Conservation (phyloP, 23 tunicate genomes). For the Ascidia mentula region DNA sequence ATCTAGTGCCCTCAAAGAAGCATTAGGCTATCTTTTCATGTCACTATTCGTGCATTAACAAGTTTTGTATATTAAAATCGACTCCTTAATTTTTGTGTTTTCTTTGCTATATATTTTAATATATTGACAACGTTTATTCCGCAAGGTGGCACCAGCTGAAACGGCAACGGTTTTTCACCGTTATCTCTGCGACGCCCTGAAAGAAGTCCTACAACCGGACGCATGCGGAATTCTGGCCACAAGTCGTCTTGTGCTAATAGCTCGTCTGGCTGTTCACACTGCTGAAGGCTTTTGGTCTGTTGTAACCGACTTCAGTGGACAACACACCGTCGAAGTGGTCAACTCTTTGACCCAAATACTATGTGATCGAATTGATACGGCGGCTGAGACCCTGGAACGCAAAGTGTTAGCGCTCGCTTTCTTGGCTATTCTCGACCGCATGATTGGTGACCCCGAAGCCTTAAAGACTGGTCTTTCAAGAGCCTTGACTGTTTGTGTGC, state of each 20-base stretch:
- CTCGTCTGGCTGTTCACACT: slow-evolving; percentile 23
- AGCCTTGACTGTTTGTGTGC: slow-evolving; percentile 14
- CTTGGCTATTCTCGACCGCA: not conserved
- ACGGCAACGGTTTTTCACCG: slow-evolving; percentile 21
- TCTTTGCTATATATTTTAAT: too few species aligned
- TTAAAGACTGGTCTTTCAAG: slow-evolving; percentile 7
- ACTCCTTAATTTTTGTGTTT: too few species aligned
- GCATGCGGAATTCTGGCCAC: slow-evolving; percentile 19
- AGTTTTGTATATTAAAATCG: too few species aligned
- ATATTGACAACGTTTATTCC: not conserved
- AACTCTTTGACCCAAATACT: slow-evolving; percentile 10
- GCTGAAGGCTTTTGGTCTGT: slow-evolving; percentile 28
- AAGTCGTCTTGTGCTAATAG: slow-evolving; percentile 17
- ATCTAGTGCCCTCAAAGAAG: too few species aligned
- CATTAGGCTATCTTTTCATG: too few species aligned
- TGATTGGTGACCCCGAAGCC: not conserved
- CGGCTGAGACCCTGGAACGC: slow-evolving; percentile 18
- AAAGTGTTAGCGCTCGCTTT: slow-evolving; percentile 40
- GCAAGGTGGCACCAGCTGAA: slow-evolving; percentile 32
- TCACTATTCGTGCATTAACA: too few species aligned
- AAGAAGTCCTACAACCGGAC: slow-evolving; percentile 9
- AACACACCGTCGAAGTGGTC: slow-evolving; percentile 13
- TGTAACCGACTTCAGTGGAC: not conserved
- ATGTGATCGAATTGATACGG: slow-evolving; percentile 29
- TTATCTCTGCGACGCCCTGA: slow-evolving; percentile 33